phyloP scores from a whole-genome alignment of 2,797 vertebrate species.

The Hoplostethus mediterraneus region DNA sequence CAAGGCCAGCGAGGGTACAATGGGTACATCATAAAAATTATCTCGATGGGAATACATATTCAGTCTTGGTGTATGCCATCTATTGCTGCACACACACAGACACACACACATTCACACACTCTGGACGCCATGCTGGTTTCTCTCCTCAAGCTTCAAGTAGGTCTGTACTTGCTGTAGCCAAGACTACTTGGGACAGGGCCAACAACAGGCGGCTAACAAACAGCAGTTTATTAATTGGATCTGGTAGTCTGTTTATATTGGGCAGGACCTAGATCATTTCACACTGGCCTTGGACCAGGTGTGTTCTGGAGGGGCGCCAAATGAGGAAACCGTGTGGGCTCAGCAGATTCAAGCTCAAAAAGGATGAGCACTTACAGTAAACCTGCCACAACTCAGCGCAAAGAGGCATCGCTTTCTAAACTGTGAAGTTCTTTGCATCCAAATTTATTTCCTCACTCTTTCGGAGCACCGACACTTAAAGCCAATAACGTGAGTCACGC shows the following conservation, averaged over 20 bases:
- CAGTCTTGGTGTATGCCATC: neutral
- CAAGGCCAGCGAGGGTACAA: too few relatives aligned
- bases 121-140: slow-evolving; percentile 23
- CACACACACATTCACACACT: neutral
- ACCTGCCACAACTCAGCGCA: slow-evolving; percentile 49
- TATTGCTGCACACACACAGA: neutral
- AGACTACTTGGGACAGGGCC: slow-evolving; percentile 52
- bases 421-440: slow-evolving; percentile 20
- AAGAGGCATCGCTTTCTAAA: slow-evolving; percentile 15
- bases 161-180: slow-evolving; percentile 42
- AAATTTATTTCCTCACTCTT: slow-evolving; percentile 10
- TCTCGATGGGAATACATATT: neutral
- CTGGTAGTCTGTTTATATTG: slow-evolving; percentile 66
- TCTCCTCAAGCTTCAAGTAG: slow-evolving; percentile 15
- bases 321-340: slow-evolving; percentile 48
- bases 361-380: slow-evolving; percentile 43
- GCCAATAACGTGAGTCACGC: slow-evolving; percentile 6
- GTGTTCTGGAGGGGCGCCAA: slow-evolving; percentile 53
- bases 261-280: slow-evolving; percentile 66
- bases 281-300: slow-evolving; percentile 64
- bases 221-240: slow-evolving; percentile 74
- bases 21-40: neutral
- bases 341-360: slow-evolving; percentile 57
- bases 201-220: slow-evolving; percentile 62
- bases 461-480: neutral